A percentile compares a stretch with the other conserved stretches of the same genome.
These are phyloP conservation scores for Drosophila repleta DNA, from an alignment of 1,140 invertebrate species.

Conservation along the genomic window DNA sequence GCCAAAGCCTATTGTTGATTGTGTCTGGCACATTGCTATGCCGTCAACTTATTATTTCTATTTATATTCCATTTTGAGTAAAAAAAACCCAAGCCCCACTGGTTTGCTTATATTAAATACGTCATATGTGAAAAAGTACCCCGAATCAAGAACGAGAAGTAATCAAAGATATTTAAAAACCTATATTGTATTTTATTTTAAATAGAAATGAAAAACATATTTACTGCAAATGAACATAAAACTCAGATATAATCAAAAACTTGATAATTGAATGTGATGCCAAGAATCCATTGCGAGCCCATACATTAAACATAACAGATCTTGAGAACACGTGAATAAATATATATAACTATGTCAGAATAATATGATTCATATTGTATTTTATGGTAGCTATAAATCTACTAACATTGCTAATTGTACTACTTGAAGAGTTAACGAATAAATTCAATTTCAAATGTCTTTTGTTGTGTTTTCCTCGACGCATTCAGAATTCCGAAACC, in stretches of 20 bases:
- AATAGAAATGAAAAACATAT: neutral
- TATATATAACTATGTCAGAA: slow-evolving; percentile 8
- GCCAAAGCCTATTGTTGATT: slow-evolving; percentile 2
- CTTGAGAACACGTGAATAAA: slow-evolving; percentile 5
- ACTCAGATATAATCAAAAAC: slow-evolving; percentile 23
- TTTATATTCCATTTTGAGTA: neutral
- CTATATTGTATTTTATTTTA: neutral
- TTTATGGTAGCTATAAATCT: slow-evolving; percentile 6
- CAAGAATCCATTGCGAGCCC: slow-evolving; percentile 49
- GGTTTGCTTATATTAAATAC: neutral
- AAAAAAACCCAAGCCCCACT: neutral
- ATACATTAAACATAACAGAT: slow-evolving; percentile 32
- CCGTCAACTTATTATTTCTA: neutral
- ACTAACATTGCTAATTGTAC: slow-evolving; percentile 14
- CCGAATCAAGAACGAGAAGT: neutral
- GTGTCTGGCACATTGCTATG: neutral
- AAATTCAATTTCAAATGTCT: slow-evolving; percentile 20
- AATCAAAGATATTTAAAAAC: neutral
- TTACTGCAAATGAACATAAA: neutral
- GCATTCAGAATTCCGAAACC: neutral
- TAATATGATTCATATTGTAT: slow-evolving; percentile 13
- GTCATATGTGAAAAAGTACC: neutral
- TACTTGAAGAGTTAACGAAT: slow-evolving; percentile 9
- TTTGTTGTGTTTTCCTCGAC: neutral
- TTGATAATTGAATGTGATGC: slow-evolving; percentile 52